Base-by-base conservation (phyloP, 2,888 invertebrate genomes). In the Spodoptera picta region DNA sequence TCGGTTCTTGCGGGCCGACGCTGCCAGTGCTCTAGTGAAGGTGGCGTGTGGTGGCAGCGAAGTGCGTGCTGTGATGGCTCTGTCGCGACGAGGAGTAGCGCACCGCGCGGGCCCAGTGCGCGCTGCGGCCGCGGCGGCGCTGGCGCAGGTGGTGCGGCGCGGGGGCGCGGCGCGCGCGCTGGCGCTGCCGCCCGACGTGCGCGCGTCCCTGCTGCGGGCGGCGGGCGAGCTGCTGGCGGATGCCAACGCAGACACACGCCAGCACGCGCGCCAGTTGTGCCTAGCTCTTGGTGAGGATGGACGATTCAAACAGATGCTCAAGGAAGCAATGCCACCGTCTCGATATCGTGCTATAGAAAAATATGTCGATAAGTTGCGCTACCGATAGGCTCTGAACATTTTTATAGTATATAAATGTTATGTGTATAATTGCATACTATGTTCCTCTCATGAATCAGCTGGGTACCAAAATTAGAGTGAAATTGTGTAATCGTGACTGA, bases 41-140 rank as follows among this genome's bases (percentile, higher is more conserved):
- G 97, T 99, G 96, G 96, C 98, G 63, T 96, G 97, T 62, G 95
- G 97, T 66, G 95, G 98, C 19, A 96, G 96, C 36, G 96, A 97
- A 6, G 92, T 95, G 6, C 96, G 97, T 76, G 96, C 97, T 0
- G 95, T 97, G 2, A 92, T 95, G 31, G 96, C 97, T 10, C 88
- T 98, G 58, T 95, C 96, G 6, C 91, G 95, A 43, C 96, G 97
- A 65, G 98, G 98, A 0, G 96, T 96, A 0, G 91, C 92, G 12
- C 99, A 99, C 90, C 98, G 98, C 77, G 99, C 98, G 86, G 97
- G 97, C 0, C 95, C 97, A 5, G 98, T 99, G 4, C 96, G 99
- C 36, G 97, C 98, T 50, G 96, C 98, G 7, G 96, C 98, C 0
- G 97, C 98, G 0, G 96, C 97, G 82, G 95, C 98, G 58, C 88